Percentiles rank a stretch among this genome's conserved stretches.
These are phyloP conservation scores for Crypturellus tataupa DNA, from an alignment of 2,797 vertebrate species.

Conservation along the genomic window DNA sequence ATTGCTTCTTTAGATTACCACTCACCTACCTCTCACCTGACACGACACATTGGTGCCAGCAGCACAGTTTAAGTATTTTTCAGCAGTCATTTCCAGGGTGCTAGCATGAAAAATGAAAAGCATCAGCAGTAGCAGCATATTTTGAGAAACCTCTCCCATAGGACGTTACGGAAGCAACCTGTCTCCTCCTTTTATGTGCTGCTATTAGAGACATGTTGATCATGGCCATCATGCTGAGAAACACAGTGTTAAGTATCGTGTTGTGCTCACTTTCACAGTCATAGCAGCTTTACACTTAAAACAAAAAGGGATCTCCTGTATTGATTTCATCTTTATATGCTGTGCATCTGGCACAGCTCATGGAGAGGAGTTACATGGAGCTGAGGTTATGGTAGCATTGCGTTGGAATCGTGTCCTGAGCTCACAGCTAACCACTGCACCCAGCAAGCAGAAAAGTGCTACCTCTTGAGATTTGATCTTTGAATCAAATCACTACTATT, in stretches of 20 bases:
- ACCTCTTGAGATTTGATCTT: not conserved
- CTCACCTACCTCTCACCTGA: not conserved
- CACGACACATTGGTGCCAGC: not conserved
- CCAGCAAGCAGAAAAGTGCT: not conserved
- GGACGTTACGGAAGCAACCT: not conserved
- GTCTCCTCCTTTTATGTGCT: not conserved
- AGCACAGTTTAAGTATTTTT: not conserved
- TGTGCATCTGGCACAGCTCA: not conserved
- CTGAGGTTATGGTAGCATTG: not conserved
- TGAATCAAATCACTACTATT: not conserved
- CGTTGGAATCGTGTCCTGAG: not conserved
- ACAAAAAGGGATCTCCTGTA: not conserved
- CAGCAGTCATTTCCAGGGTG: not conserved
- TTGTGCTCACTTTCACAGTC: not conserved
- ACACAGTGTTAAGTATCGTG: not conserved
- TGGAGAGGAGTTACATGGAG: not conserved
- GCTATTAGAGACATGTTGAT: not conserved
- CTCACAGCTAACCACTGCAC: not conserved
- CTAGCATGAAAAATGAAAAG: not conserved
- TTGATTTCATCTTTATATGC: not conserved
- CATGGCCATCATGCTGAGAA: not conserved
- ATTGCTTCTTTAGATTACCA: not conserved
- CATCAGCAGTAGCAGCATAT: not conserved
- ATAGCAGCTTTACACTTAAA: not conserved
- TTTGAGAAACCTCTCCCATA: not conserved